Evolutionary conservation across 2,797 vertebrate genomes (phyloP).

Genomic region (Dendrocincla tyrannina): DNA sequence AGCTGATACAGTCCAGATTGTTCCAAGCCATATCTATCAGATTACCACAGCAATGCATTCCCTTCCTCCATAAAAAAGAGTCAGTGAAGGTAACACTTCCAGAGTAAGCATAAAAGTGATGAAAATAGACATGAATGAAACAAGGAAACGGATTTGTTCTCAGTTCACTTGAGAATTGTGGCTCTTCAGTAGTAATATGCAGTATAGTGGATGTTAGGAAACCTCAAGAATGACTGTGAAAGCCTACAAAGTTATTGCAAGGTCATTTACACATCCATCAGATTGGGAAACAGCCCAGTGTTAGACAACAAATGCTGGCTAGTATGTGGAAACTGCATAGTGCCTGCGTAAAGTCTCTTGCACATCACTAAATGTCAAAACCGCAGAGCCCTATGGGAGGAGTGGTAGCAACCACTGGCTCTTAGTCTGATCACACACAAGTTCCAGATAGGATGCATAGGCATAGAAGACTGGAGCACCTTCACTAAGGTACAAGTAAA

Average conservation of each 20-base stretch:
- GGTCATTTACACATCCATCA: not conserved
- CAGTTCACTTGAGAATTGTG: not conserved
- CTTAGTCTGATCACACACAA: not conserved
- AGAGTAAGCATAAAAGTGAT: not conserved
- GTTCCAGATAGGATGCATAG: not conserved
- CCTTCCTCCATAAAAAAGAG: not conserved
- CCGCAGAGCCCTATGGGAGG: not conserved
- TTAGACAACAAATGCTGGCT: not conserved
- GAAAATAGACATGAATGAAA: not conserved
- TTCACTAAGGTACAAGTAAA: not conserved
- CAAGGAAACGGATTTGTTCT: not conserved
- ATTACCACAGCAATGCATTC: not conserved
- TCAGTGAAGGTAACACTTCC: not conserved
- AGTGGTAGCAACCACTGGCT: not conserved
- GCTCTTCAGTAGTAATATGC: not conserved
- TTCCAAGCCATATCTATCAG: not conserved
- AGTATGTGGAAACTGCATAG: not conserved
- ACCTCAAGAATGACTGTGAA: not conserved
- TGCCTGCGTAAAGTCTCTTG: not conserved
- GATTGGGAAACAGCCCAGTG: not conserved
- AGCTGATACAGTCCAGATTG: not conserved
- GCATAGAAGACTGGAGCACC: not conserved
- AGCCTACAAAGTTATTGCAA: not conserved
- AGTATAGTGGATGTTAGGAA: not conserved
- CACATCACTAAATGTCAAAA: not conserved